Conservation (phyloP, 1,140 invertebrate genomes). For the Pteromalus puparum region DNA sequence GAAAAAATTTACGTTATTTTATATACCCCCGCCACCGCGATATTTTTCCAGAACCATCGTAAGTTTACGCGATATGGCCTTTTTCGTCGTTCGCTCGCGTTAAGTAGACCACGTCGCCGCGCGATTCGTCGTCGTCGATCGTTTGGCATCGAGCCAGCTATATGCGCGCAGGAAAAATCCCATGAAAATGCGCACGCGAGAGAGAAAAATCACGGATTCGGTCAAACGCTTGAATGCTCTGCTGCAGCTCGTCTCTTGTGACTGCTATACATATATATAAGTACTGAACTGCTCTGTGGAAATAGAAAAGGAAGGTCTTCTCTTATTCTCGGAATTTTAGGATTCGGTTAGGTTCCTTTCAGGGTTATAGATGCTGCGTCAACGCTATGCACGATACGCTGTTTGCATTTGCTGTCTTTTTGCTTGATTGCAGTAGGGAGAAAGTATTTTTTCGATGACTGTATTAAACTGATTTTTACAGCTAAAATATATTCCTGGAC, state of each 20-base stretch:
- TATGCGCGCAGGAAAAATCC: slow-evolving; percentile 30
- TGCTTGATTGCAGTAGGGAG: too few species aligned
- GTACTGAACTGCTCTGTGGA: neutral
- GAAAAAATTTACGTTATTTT: too few species aligned
- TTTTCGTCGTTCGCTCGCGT: slow-evolving; percentile 1
- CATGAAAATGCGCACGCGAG: slow-evolving; percentile 31
- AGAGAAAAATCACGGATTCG: slow-evolving; percentile 53
- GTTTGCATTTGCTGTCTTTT: too few species aligned
- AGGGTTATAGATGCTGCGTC: neutral
- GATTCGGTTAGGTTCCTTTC: neutral
- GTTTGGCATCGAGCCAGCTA: slow-evolving; percentile 47
- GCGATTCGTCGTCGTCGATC: slow-evolving; percentile 55
- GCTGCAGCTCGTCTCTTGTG: slow-evolving; percentile 51
- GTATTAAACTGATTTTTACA: too few species aligned
- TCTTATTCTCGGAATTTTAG: neutral
- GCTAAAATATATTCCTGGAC: too few species aligned
- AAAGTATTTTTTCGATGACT: too few species aligned
- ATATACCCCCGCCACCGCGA: neutral
- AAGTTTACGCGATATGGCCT: neutral
- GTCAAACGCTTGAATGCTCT: slow-evolving; percentile 63
- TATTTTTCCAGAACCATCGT: slow-evolving; percentile 20
- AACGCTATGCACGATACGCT: too few species aligned
- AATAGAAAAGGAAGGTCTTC: neutral
- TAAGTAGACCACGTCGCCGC: slow-evolving; percentile 59
- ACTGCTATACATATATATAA: neutral